Conservation (phyloP, 1,140 invertebrate genomes). For the Euwallacea fornicatus region DNA sequence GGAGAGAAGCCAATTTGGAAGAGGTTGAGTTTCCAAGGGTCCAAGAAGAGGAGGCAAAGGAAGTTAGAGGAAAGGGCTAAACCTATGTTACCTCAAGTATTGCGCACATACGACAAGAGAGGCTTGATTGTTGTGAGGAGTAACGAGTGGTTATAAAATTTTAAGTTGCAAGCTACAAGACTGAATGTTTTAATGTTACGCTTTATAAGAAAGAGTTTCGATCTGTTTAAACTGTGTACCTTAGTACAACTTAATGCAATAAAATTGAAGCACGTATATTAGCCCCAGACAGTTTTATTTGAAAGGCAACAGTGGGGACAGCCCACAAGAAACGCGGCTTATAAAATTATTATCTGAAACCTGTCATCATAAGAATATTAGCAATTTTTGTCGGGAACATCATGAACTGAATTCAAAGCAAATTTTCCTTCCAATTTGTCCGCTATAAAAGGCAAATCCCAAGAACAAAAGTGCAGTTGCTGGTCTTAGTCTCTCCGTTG, state of each 20-base stretch:
- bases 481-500: too few species aligned
- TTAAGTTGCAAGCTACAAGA: neutral
- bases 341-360: slow-evolving; percentile 11
- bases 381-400: neutral
- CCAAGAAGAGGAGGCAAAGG: slow-evolving; percentile 36
- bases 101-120: slow-evolving; percentile 42
- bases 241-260: too few species aligned
- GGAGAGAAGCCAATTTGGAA: slow-evolving; percentile 36
- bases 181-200: too few species aligned
- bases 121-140: slow-evolving; percentile 1
- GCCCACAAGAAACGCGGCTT: neutral
- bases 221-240: too few species aligned
- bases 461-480: too few species aligned
- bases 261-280: too few species aligned
- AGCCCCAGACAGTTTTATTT: too few species aligned
- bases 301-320: neutral
- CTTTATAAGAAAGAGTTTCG: too few species aligned
- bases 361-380: neutral
- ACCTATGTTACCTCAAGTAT: slow-evolving; percentile 40
- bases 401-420: too few species aligned
- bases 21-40: slow-evolving; percentile 39
- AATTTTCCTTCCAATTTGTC: too few species aligned
- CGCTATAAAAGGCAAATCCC: too few species aligned
- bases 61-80: slow-evolving; percentile 38
- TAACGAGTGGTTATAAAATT: slow-evolving; percentile 22